These are phyloP conservation scores for Salticus scenicus DNA, from an alignment of 2,888 invertebrate genomes.

Conservation along the genomic window DNA sequence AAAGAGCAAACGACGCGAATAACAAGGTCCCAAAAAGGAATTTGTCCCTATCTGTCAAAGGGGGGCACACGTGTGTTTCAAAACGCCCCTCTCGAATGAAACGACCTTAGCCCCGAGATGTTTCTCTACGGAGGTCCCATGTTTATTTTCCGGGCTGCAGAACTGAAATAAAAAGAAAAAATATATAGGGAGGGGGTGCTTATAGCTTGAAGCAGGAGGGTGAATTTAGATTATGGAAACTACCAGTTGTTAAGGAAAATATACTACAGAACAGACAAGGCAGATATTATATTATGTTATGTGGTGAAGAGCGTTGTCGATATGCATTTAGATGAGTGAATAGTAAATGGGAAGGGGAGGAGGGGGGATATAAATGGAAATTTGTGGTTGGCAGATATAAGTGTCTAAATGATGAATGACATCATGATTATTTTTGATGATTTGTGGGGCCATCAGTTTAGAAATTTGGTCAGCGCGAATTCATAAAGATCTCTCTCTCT, in stretches of 20 bases:
- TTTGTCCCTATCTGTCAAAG: conserved; percentile 67
- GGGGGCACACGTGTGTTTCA: conserved; percentile 44
- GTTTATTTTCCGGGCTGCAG: conserved; percentile 63
- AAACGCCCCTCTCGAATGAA: conserved; percentile 30
- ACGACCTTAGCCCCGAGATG: conserved; percentile 5
- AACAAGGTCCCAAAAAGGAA: conserved; percentile 56
- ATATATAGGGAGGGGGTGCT: conserved; percentile 6
- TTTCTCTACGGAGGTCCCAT: conserved; percentile 32
- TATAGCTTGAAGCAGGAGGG: background rate
- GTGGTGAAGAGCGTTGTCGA: background rate
- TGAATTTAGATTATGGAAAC: background rate
- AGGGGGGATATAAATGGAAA: background rate
- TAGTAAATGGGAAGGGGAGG: background rate
- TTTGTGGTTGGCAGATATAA: background rate
- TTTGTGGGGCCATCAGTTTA: background rate
- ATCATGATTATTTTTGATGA: background rate
- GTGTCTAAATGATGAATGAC: conserved; percentile 13
- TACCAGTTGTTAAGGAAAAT: background rate
- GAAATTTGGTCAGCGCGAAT: background rate
- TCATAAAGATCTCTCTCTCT: background rate
- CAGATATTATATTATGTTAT: background rate
- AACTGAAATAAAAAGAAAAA: conserved; percentile 24
- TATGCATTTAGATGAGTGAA: background rate
- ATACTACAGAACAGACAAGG: background rate
- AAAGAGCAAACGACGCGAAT: conserved; percentile 48